Evolutionary conservation across 2,888 invertebrate species (phyloP), one percentile per base, ranked within the genome.

Genomic region (Alloscopus bannaensis): DNA sequence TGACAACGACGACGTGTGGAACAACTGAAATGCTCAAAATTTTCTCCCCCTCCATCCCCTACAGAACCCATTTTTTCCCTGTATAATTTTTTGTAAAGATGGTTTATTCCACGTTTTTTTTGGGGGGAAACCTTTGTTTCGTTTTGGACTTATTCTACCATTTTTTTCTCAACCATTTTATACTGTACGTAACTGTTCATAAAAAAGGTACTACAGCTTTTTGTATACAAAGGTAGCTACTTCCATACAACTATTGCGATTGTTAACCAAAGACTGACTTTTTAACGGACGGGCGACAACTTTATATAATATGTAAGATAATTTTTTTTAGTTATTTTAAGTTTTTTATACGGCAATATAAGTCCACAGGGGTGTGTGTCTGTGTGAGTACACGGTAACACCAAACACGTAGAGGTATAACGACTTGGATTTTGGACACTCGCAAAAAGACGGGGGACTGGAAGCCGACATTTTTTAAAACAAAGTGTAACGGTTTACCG

Each of bases 211-310:
- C 59, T 65, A 70, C 66, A 42, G 64, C 62, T 50, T 57, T 85
- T 82, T 85, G 78, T 81, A 83, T 78, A 85, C 83, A 82, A 78
- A 78, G 62, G 78, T 78, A 78, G 78, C 78, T 60, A 84, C 86
- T 86, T 84, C 78, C 82, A 81, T 82, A 81, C 81, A 82, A 83
- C 84, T 71, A 57, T 81, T 82, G 81, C 81, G 76, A 81, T 84
- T 83, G 80, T 81, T 85, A 86, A 85, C 85, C 85, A 86, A 86
- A 86, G 86, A 86, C 86, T 86, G 86, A 86, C 85, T 81, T 83
- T 82, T 83, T 71, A 81, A 70, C 81, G 81, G 83, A 84, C 80
- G 81, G 82, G 81, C 77, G 84, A 85, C 83, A 81, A 66, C 76
- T 83, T 77, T n/a, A n/a, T n/a, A n/a, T n/a, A n/a, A 50, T 66